Evolutionary conservation across 2,888 invertebrate species (phyloP).

Genomic region (Cetonia aurata): DNA sequence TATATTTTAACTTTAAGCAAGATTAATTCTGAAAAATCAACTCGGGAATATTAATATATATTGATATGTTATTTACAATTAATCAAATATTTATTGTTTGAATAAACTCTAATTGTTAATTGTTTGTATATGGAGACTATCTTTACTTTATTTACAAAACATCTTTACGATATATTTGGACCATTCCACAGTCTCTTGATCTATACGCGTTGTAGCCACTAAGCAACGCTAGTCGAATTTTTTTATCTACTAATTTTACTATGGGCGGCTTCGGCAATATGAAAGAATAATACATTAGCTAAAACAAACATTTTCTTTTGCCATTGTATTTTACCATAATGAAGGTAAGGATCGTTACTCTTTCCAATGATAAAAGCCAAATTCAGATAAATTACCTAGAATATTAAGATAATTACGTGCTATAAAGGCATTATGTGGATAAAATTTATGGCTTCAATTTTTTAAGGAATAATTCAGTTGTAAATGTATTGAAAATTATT

Average conservation of each 20-base stretch:
- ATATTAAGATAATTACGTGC: too few relatives aligned
- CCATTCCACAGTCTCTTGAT: slow-evolving; percentile 64
- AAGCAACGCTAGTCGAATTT: slow-evolving; percentile 46
- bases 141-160: slow-evolving; percentile 32
- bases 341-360: too few relatives aligned
- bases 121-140: slow-evolving; percentile 25
- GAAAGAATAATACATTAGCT: slow-evolving; percentile 40
- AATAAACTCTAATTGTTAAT: neutral
- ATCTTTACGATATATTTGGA: slow-evolving; percentile 57
- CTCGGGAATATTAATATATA: neutral
- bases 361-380: too few relatives aligned
- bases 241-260: slow-evolving; percentile 55
- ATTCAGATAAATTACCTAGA: too few relatives aligned
- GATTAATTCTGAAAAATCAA: neutral
- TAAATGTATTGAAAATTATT: too few relatives aligned
- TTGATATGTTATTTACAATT: slow-evolving; percentile 19
- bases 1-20: slow-evolving; percentile 13
- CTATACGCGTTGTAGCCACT: slow-evolving; percentile 43
- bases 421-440: too few relatives aligned
- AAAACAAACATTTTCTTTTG: slow-evolving; percentile 17
- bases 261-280: slow-evolving; percentile 61
- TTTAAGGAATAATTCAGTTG: too few relatives aligned
- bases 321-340: neutral
- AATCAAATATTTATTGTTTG: slow-evolving; percentile 11
- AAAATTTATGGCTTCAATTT: too few relatives aligned